A percentile compares a stretch with the other conserved stretches of the same genome.
These are phyloP conservation scores for Caloenas nicobarica DNA, from an alignment of 2,113 vertebrate genomes.

Conservation along the genomic window DNA sequence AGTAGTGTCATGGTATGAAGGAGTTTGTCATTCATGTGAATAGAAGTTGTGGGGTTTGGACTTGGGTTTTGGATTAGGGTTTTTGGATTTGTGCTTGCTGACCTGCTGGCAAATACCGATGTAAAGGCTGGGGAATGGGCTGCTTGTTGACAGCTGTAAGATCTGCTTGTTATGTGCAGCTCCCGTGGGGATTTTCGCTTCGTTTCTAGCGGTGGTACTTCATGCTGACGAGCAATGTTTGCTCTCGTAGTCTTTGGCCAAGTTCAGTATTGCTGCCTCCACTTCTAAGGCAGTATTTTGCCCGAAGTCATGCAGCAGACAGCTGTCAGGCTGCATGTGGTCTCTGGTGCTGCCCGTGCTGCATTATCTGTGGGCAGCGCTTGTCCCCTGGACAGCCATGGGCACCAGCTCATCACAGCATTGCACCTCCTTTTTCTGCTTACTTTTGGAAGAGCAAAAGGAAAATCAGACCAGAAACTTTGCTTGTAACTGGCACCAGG, in stretches of 20 bases:
- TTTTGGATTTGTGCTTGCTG: background rate
- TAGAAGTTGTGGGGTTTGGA: background rate
- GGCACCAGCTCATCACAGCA: background rate
- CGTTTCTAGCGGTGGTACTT: background rate
- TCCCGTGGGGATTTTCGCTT: accelerated
- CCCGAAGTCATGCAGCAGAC: background rate
- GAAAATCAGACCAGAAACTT: background rate
- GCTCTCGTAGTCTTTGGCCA: background rate
- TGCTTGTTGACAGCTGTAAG: accelerated
- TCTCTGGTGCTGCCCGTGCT: background rate
- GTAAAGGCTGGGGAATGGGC: background rate
- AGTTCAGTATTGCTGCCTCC: background rate
- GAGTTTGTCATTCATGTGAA: background rate
- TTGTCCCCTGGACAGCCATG: background rate
- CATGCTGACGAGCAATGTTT: background rate
- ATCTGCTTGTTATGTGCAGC: background rate
- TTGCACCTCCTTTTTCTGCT: background rate
- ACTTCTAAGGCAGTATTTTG: background rate
- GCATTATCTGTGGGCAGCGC: background rate
- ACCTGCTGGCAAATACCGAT: background rate
- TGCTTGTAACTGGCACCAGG: background rate
- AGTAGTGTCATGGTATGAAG: background rate
- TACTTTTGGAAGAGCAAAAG: background rate
- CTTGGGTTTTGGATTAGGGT: background rate
- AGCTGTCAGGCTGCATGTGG: background rate